Evolutionary conservation across 2,888 invertebrate species (phyloP).

Genomic region (Abrostola triplasia): DNA sequence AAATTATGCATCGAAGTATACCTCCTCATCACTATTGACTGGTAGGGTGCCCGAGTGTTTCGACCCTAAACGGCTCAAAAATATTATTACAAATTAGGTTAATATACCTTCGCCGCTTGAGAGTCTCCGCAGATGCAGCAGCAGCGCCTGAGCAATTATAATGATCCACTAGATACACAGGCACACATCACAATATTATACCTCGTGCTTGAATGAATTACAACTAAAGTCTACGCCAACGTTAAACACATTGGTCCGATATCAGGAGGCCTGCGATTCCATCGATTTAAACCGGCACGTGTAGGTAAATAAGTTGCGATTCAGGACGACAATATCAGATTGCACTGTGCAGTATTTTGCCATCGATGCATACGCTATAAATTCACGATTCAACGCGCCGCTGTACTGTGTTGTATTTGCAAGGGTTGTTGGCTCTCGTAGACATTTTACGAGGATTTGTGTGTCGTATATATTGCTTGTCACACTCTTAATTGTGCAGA

Average conservation of each 20-base stretch:
- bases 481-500: background rate
- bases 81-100: too few relatives aligned
- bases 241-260: background rate
- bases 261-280: background rate
- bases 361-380: conserved; percentile 45
- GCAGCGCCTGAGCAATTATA: too few relatives aligned
- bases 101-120: too few relatives aligned
- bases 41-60: too few relatives aligned
- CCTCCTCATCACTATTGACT: too few relatives aligned
- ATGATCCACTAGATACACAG: too few relatives aligned
- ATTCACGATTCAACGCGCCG: conserved; percentile 42
- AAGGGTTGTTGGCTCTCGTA: conserved; percentile 29
- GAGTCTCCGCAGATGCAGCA: too few relatives aligned
- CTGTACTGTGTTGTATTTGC: conserved; percentile 29
- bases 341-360: conserved; percentile 35
- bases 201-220: too few relatives aligned
- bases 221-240: background rate
- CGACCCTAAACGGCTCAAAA: too few relatives aligned
- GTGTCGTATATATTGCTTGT: conserved; percentile 6
- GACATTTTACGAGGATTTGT: conserved; percentile 17
- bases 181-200: too few relatives aligned
- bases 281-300: background rate
- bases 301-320: conserved; percentile 28
- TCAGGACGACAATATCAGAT: conserved; percentile 39
- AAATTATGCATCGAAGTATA: too few relatives aligned